Evolutionary conservation across 2,888 invertebrate species (phyloP).

Genomic region (Lasioglossum leucozonium): DNA sequence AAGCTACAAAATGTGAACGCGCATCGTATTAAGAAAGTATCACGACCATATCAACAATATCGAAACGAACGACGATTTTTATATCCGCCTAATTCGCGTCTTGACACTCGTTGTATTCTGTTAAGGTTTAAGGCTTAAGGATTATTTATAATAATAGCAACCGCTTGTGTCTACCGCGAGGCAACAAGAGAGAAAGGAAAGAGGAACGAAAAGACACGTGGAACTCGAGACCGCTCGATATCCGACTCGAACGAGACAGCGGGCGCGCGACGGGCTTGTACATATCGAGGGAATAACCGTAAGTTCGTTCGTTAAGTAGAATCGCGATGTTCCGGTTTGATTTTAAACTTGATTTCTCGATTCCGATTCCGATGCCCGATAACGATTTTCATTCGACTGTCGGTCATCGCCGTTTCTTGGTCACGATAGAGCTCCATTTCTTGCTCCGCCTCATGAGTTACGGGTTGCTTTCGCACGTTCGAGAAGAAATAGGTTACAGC

Average conservation of each 20-base stretch:
- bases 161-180: slow-evolving; percentile 55
- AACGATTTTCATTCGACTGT: neutral
- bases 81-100: slow-evolving; percentile 61
- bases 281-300: slow-evolving; percentile 68
- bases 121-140: slow-evolving; percentile 59
- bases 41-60: slow-evolving; percentile 70
- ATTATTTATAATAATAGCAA: slow-evolving; percentile 71
- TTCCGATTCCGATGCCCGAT: neutral
- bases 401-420: slow-evolving; percentile 20
- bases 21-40: slow-evolving; percentile 70
- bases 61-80: slow-evolving; percentile 61
- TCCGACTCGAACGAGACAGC: slow-evolving; percentile 17
- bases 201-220: neutral
- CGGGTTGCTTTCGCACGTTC: slow-evolving; percentile 62
- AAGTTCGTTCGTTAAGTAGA: slow-evolving; percentile 57
- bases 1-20: slow-evolving; percentile 36
- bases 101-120: slow-evolving; percentile 47
- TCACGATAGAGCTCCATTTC: slow-evolving; percentile 27
- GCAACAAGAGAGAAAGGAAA: neutral
- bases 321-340: slow-evolving; percentile 32
- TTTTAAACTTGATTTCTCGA: slow-evolving; percentile 16
- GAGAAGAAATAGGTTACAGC: slow-evolving; percentile 39
- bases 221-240: slow-evolving; percentile 29
- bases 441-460: slow-evolving; percentile 18
- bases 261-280: slow-evolving; percentile 71